phyloP scores from a whole-genome alignment of 2,113 vertebrate genomes.

The Elephas maximus region DNA sequence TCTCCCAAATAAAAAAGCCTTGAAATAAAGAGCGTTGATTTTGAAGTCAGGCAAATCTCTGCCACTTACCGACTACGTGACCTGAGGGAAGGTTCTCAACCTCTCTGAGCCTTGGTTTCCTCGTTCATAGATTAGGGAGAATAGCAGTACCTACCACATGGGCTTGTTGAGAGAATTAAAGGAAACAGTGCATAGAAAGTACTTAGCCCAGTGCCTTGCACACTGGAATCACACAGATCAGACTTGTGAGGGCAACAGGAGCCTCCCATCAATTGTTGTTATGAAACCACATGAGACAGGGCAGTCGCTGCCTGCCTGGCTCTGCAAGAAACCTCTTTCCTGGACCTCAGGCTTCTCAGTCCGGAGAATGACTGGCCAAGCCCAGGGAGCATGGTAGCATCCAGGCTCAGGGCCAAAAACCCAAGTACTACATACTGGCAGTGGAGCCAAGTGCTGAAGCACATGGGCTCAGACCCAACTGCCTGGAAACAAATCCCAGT shows the following conservation, averaged over 20 bases:
- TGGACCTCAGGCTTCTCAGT: neutral
- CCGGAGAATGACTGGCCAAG: neutral
- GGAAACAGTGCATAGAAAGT: neutral
- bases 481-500: neutral
- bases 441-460: neutral
- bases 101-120: too few relatives aligned
- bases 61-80: neutral
- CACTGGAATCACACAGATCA: too few relatives aligned
- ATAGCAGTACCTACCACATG: too few relatives aligned
- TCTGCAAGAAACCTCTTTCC: neutral
- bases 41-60: neutral
- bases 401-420: neutral
- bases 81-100: neutral
- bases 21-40: neutral
- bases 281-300: neutral
- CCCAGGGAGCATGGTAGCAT: neutral
- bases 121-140: too few relatives aligned
- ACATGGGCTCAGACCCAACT: neutral
- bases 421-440: neutral
- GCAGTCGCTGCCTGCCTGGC: neutral
- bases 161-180: neutral
- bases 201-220: neutral
- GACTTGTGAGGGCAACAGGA: neutral
- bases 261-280: neutral
- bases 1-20: slow-evolving; percentile 16